These are phyloP conservation scores for Eupeodes latifasciatus DNA, from an alignment of 2,888 invertebrate genomes.

Conservation along the genomic window DNA sequence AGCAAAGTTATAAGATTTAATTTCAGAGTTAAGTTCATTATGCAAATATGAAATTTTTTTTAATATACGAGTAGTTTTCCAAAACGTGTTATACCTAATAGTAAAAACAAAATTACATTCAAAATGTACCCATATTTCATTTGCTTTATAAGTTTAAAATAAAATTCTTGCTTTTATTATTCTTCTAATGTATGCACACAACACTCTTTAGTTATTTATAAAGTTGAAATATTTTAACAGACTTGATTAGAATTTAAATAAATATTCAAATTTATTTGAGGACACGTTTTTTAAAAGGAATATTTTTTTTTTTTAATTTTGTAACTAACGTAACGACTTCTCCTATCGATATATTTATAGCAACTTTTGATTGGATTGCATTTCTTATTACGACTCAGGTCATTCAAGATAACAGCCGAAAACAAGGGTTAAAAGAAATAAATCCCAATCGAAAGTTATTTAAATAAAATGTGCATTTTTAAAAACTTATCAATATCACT, in stretches of 20 bases:
- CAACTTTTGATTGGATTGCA: slow-evolving; percentile 26
- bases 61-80: no score
- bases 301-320: neutral
- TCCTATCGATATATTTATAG: neutral
- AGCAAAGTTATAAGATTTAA: no score
- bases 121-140: neutral
- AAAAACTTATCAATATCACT: neutral
- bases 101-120: neutral
- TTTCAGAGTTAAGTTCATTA: no score
- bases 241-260: neutral
- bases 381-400: neutral
- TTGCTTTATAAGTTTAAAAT: neutral
- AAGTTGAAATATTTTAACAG: neutral
- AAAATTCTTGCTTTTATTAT: neutral
- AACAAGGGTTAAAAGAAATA: neutral
- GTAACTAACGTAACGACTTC: slow-evolving; percentile 19
- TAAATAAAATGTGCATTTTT: slow-evolving; percentile 41
- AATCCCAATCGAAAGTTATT: slow-evolving; percentile 22
- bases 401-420: neutral
- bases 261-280: slow-evolving; percentile 6
- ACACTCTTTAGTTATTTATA: neutral
- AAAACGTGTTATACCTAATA: no score
- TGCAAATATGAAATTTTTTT: no score
- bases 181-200: neutral
- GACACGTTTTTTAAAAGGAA: slow-evolving; percentile 36